phyloP scores from a whole-genome alignment of 2,113 vertebrate genomes.

The Forbesichthys papilliferus region DNA sequence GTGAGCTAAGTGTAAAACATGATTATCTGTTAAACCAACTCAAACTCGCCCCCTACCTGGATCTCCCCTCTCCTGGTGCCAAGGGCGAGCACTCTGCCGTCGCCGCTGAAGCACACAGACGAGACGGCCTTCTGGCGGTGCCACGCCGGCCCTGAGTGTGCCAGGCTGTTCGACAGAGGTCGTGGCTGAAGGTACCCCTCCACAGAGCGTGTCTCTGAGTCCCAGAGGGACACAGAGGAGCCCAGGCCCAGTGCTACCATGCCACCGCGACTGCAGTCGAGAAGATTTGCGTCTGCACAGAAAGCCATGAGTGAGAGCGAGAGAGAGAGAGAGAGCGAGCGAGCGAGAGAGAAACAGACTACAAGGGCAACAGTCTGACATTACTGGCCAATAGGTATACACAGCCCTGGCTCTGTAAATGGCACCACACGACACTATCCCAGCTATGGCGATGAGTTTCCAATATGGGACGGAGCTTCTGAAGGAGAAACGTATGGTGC shows the following conservation, averaged over 20 bases:
- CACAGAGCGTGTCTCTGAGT: slow-evolving; percentile 53
- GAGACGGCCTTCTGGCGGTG: slow-evolving; percentile 50
- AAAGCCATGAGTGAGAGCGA: slow-evolving; percentile 6
- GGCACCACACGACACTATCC: no score
- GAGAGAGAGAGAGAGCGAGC: not conserved
- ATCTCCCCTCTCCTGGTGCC: slow-evolving; percentile 79
- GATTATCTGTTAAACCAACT: not conserved
- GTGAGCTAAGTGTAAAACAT: not conserved
- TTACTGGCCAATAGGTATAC: no score
- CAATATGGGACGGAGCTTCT: no score
- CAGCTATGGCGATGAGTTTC: no score
- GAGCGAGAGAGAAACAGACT: not conserved
- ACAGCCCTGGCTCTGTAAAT: no score
- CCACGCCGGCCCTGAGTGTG: not conserved
- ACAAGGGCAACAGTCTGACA: not conserved
- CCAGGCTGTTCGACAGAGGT: slow-evolving; percentile 21
- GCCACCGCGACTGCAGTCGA: slow-evolving; percentile 77
- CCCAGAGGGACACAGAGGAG: slow-evolving; percentile 74
- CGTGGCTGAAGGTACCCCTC: slow-evolving; percentile 60
- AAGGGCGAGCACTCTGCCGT: slow-evolving; percentile 71
- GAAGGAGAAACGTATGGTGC: no score
- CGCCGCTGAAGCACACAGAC: slow-evolving; percentile 77
- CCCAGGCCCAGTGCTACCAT: slow-evolving; percentile 75
- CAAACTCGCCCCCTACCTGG: slow-evolving; percentile 60
- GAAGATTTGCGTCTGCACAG: slow-evolving; percentile 76